Percentiles rank a stretch among this genome's conserved stretches.
These are phyloP conservation scores for Montipora cactus DNA, from an alignment of 64 coral and sea anemone genomes.

Conservation along the genomic window DNA sequence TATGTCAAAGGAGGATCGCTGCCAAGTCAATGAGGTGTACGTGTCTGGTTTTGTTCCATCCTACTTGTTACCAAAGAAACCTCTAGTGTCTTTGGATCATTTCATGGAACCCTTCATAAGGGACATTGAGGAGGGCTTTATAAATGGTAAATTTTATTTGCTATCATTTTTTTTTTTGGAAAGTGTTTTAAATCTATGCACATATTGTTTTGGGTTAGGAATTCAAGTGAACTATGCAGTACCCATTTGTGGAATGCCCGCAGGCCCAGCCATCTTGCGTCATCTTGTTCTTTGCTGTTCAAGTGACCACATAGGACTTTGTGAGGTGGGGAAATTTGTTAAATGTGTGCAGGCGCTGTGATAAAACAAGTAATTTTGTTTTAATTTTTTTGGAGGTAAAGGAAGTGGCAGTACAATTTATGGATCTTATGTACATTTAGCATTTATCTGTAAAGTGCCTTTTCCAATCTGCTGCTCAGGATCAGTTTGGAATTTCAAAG, in stretches of 20 bases:
- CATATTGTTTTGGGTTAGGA: neutral
- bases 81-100: constrained; percentile 59
- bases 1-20: constrained; percentile 65
- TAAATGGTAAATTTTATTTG: constrained; percentile 36
- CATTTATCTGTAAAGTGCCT: constrained; percentile 8
- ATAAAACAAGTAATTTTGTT: neutral
- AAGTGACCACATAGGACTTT: constrained; percentile 41
- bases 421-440: neutral
- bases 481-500: neutral
- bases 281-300: constrained; percentile 55
- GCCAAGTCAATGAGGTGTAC: constrained; percentile 70
- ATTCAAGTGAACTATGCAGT: constrained; percentile 33
- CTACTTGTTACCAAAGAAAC: constrained; percentile 75
- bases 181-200: neutral
- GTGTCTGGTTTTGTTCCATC: constrained; percentile 76
- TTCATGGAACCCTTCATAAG: constrained; percentile 63
- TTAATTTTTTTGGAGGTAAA: neutral
- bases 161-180: neutral
- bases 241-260: constrained; percentile 27
- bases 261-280: constrained; percentile 1
- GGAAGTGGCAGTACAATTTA: neutral
- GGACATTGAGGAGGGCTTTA: constrained; percentile 74
- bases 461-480: neutral
- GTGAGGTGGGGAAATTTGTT: constrained; percentile 58
- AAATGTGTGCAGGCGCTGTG: constrained; percentile 34